Percentiles rank a stretch among this genome's conserved stretches.
Evolutionary conservation across 2,113 vertebrate species (phyloP).

Genomic region (Sprattus sprattus): DNA sequence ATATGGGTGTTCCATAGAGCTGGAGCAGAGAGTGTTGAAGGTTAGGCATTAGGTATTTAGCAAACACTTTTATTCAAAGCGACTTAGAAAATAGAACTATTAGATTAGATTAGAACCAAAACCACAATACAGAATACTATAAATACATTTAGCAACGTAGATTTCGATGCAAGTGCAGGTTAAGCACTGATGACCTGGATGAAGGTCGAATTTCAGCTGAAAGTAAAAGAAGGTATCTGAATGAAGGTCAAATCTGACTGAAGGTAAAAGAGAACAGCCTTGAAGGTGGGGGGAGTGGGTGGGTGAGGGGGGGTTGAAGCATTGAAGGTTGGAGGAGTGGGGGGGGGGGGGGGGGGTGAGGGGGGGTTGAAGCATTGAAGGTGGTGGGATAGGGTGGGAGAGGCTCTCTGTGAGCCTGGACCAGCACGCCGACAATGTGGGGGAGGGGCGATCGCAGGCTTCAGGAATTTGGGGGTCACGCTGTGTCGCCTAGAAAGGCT

Average conservation of each 20-base stretch:
- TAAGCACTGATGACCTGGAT: no score
- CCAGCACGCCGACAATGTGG: neutral
- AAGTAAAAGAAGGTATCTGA: no score
- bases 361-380: neutral
- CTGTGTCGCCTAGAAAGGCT: constrained; percentile 50
- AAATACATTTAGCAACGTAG: neutral
- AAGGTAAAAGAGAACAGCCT: no score
- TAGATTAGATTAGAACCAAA: no score
- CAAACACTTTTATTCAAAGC: neutral
- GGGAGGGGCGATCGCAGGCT: constrained; percentile 11
- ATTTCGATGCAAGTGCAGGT: neutral
- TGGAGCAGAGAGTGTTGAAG: neutral
- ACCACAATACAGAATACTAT: neutral
- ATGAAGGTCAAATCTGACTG: no score
- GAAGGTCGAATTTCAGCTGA: no score
- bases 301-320: constrained; percentile 10
- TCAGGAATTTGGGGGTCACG: constrained; percentile 49
- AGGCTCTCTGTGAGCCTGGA: no score
- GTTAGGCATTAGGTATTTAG: neutral
- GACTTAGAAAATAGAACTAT: no score
- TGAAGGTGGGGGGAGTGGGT: neutral
- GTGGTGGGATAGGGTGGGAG: no score
- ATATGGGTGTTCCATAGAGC: neutral
- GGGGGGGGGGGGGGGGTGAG: neutral
- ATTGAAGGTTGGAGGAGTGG: neutral